These are phyloP conservation scores for Oreonectes daqikongensis DNA, from an alignment of 2,797 vertebrate genomes.

Conservation along the genomic window DNA sequence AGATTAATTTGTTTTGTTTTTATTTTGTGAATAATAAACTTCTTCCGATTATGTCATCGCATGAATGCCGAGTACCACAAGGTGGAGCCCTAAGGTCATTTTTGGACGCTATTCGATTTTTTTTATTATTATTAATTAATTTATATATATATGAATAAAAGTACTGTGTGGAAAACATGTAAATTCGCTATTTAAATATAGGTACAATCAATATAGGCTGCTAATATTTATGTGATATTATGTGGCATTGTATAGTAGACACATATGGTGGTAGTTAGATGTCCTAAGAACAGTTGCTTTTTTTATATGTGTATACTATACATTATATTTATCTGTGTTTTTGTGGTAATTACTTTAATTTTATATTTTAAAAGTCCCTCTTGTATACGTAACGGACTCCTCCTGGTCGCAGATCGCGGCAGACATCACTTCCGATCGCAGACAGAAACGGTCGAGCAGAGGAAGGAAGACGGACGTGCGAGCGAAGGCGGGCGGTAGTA, in stretches of 20 bases:
- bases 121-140: neutral
- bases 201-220: neutral
- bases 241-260: neutral
- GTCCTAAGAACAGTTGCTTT: too few species aligned
- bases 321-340: too few species aligned
- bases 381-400: too few species aligned
- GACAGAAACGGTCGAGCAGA: constrained; percentile 19
- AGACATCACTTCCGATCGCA: constrained; percentile 18
- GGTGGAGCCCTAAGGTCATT: constrained; percentile 2
- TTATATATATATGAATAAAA: too few species aligned
- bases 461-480: constrained; percentile 31
- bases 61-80: neutral
- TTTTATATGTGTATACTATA: too few species aligned
- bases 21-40: too few species aligned
- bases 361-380: too few species aligned
- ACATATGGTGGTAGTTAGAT: too few species aligned
- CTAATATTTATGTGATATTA: neutral
- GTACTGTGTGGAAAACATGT: neutral
- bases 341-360: too few species aligned
- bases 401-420: too few species aligned
- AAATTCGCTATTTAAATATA: too few species aligned
- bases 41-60: neutral
- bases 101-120: neutral
- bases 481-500: neutral
- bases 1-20: too few species aligned